phyloP scores from a whole-genome alignment of 2,888 invertebrate species.

The Gymnoscelis rufifasciata region DNA sequence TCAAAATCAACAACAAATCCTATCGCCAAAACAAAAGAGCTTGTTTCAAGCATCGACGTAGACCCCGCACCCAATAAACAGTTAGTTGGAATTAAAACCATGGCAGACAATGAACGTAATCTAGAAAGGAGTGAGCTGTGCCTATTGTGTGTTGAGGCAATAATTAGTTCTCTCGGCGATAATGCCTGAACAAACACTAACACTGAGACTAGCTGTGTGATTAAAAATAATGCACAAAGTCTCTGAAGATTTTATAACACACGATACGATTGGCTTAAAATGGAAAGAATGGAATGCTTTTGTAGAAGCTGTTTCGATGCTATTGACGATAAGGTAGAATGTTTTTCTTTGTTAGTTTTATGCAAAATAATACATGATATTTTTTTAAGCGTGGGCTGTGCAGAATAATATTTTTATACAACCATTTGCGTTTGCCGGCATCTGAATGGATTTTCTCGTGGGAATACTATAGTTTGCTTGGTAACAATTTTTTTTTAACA shows the following conservation, averaged over 20 bases:
- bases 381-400: too few species aligned
- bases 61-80: not conserved
- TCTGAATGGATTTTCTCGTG: too few species aligned
- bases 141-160: slow-evolving; percentile 6
- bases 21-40: too few species aligned
- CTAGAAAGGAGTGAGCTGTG: not conserved
- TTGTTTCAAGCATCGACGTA: not conserved
- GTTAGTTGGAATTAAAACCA: not conserved
- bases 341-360: too few species aligned
- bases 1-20: too few species aligned
- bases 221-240: slow-evolving; percentile 9
- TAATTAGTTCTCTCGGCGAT: slow-evolving; percentile 8
- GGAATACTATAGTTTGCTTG: too few species aligned
- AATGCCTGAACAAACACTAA: slow-evolving; percentile 4
- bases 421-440: too few species aligned
- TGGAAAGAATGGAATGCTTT: not conserved
- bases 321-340: not conserved
- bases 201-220: slow-evolving; percentile 1
- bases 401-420: too few species aligned
- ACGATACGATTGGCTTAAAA: slow-evolving; percentile 1
- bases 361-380: too few species aligned
- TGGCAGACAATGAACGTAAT: not conserved
- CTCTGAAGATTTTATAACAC: not conserved
- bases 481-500: too few species aligned
- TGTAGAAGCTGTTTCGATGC: not conserved